Evolutionary conservation across 2,113 vertebrate genomes (phyloP).

Genomic region (Sapayoa aenigma): DNA sequence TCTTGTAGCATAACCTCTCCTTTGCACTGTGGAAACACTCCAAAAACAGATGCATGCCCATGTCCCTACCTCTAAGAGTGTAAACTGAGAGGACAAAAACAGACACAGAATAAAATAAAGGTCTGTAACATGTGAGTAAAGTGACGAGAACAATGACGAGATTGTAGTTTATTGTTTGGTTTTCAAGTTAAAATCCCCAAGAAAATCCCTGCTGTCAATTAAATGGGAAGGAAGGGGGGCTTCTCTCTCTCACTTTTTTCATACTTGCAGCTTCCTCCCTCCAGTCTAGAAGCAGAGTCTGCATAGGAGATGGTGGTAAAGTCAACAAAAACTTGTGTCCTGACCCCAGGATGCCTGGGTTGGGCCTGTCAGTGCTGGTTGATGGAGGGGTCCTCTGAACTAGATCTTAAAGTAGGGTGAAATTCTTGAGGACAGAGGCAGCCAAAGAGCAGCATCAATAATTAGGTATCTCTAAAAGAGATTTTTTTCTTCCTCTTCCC

Average conservation of each 20-base stretch:
- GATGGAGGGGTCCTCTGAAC: background rate
- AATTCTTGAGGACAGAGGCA: background rate
- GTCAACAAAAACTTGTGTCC: background rate
- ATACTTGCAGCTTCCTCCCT: background rate
- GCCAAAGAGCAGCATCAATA: background rate
- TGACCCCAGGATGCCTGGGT: background rate
- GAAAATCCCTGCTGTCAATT: slow-evolving; percentile 58
- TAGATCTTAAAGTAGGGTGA: background rate
- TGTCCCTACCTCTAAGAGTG: background rate
- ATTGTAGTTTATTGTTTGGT: slow-evolving; percentile 47
- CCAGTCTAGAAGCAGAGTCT: background rate
- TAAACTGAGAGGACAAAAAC: slow-evolving; percentile 57
- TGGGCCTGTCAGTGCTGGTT: background rate
- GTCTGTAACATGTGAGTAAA: slow-evolving; percentile 50
- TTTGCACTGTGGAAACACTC: slow-evolving; percentile 9
- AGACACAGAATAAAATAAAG: slow-evolving; percentile 37
- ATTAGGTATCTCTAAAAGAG: background rate
- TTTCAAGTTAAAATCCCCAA: slow-evolving; percentile 54
- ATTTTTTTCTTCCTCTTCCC: background rate
- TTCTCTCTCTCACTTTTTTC: background rate
- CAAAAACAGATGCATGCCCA: background rate
- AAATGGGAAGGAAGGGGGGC: background rate
- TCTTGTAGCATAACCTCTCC: background rate
- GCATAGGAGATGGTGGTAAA: background rate
- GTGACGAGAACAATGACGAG: slow-evolving; percentile 51